Evolutionary conservation across 2,797 vertebrate genomes (phyloP).

Genomic region (Phylloscopus collybita): DNA sequence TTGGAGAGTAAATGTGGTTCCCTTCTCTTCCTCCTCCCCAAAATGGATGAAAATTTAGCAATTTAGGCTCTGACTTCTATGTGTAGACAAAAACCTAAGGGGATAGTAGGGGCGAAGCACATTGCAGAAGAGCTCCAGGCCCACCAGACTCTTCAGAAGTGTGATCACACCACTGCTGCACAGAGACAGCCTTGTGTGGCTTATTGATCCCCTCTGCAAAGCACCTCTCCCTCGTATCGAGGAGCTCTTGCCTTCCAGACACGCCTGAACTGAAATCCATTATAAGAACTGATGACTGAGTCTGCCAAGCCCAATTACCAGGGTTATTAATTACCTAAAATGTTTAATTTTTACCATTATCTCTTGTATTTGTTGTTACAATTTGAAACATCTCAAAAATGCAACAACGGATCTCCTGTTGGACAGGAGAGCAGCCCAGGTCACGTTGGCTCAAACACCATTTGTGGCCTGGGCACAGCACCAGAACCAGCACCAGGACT

Average conservation of each 20-base stretch:
- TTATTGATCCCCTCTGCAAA: not conserved
- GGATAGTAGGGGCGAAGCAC: not conserved
- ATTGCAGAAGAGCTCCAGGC: not conserved
- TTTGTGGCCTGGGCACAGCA: not conserved
- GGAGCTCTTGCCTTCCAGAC: not conserved
- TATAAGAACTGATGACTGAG: not conserved
- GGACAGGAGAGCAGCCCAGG: not conserved
- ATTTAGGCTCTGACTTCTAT: not conserved
- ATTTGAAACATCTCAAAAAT: conserved; percentile 12
- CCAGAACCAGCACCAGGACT: not conserved
- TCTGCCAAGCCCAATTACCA: conserved; percentile 1
- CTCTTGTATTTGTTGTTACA: not conserved
- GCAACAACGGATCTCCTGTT: not conserved
- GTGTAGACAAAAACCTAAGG: not conserved
- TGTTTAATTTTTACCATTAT: conserved; percentile 39
- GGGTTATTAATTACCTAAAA: conserved; percentile 59
- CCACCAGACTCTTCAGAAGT: not conserved
- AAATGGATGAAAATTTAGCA: not conserved
- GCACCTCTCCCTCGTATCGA: not conserved
- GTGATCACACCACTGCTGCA: not conserved
- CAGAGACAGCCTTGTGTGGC: not conserved
- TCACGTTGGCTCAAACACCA: fast-evolving
- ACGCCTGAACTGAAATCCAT: not conserved
- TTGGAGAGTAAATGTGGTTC: not conserved
- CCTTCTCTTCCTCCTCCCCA: not conserved